Evolutionary conservation across 2,113 vertebrate genomes (phyloP), one percentile per base, ranked within the genome.

Genomic region (Apodemus speciosus): DNA sequence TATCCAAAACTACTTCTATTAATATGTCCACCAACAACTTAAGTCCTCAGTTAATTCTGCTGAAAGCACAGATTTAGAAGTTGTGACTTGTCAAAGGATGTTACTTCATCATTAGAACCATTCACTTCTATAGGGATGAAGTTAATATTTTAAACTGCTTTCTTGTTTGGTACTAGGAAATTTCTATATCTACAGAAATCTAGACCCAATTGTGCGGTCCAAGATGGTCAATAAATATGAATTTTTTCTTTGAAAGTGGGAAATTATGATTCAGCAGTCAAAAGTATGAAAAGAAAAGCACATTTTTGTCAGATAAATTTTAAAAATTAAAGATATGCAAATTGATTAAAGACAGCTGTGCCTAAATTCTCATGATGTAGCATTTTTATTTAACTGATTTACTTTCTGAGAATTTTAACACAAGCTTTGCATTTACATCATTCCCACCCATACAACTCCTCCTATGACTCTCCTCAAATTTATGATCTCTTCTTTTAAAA

Each of bases 1-100:
- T 53, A 94, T 77, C 14, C 92, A 90, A 75, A 95, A 38, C n/a
- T 86, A 75, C 38, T 86, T 94, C 79, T 88, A 91, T 60, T 84
- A 38, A 79, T 83, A 40, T 86, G 25, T 79, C 35, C 93, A 64
- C 71, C 64, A 94, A 83, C 13, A 87, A 66, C 62, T 87, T 81
- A 88, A 73, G 23, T 72, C 86, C 21, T 68, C 79, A 40, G 60
- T 88, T 46, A 85, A 14, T 95, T 88, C 75, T 86, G 49, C 49
- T 56, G 84, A 86, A 71, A 71, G 35, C 46, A 38, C 85, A 71
- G 13, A 38, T 16, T n/a, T 53, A 4, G 35, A 40, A 81, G n/a
- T 58, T 60, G n/a, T 60, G 53, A 60, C 77, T 81, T 81, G 21
- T 38, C 53, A 58, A 80, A 58, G 35, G 10, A 7, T 60, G 20